These are phyloP conservation scores for Ctenosaura bakeri DNA, from an alignment of 2,797 vertebrate species.

Conservation along the genomic window DNA sequence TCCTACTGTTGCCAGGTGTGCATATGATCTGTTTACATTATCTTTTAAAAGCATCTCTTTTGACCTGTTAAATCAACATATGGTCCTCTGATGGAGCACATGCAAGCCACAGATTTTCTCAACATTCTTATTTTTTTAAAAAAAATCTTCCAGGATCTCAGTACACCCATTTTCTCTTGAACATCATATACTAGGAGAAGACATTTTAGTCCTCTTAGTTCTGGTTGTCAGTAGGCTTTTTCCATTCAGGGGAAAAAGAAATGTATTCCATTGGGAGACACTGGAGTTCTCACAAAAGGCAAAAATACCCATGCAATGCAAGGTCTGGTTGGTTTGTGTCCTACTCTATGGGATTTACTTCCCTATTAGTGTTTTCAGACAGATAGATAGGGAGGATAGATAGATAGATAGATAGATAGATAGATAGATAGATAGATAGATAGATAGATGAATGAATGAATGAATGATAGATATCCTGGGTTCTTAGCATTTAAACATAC, in stretches of 20 bases:
- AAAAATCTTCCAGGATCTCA: not conserved
- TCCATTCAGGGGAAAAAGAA: not conserved
- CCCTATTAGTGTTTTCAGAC: slow-evolving; percentile 28
- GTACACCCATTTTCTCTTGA: not conserved
- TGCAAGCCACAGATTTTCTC: not conserved
- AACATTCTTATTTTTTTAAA: not conserved
- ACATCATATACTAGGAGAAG: too few species aligned
- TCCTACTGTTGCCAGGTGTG: too few species aligned
- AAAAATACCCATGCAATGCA: too few species aligned
- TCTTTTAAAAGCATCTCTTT: not conserved
- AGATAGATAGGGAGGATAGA: too few species aligned
- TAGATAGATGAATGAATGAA: too few species aligned
- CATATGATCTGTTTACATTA: not conserved
- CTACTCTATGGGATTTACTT: not conserved
- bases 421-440: too few species aligned
- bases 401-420: too few species aligned
- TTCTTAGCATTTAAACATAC: slow-evolving; percentile 1
- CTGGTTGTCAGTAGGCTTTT: too few species aligned
- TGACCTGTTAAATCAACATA: not conserved
- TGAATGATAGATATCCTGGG: too few species aligned
- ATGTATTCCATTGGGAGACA: slow-evolving; percentile 30
- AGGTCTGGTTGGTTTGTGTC: too few species aligned
- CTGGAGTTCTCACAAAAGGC: not conserved
- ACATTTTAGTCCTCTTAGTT: too few species aligned
- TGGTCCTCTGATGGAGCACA: not conserved